Percentiles rank a stretch among this genome's conserved stretches.
Evolutionary conservation across 2,113 vertebrate species (phyloP).

Genomic region (Axis porcinus): DNA sequence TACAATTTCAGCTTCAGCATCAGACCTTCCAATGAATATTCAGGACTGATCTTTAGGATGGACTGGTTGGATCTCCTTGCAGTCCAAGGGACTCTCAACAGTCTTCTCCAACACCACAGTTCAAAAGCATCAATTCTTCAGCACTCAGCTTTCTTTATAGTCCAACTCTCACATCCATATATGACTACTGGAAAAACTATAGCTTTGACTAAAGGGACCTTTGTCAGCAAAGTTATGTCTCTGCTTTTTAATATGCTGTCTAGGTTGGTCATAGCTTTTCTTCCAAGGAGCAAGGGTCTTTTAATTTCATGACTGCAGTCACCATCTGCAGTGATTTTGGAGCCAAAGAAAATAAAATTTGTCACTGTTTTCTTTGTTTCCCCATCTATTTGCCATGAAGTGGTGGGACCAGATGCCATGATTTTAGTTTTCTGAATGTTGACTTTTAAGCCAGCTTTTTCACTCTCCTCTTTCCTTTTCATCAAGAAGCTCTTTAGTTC

Average conservation of each 20-base stretch:
- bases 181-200: neutral
- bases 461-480: neutral
- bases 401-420: neutral
- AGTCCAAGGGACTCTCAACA: neutral
- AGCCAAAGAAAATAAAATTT: neutral
- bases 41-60: neutral
- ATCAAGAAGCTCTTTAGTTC: neutral
- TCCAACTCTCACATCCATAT: neutral
- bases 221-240: neutral
- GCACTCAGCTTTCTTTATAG: neutral
- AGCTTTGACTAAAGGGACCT: neutral
- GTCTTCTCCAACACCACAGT: neutral
- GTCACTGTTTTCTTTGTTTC: neutral
- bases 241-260: neutral
- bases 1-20: neutral
- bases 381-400: neutral
- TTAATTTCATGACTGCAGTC: neutral
- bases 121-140: neutral
- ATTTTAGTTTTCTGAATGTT: neutral
- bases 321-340: neutral
- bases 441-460: neutral
- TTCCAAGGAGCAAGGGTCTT: neutral
- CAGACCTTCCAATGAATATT: neutral
- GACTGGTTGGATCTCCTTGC: neutral
- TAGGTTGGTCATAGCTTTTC: neutral